Evolutionary conservation across 1,140 invertebrate species (phyloP), one percentile per base, ranked within the genome.

Genomic region (Pachypsylla venusta): DNA sequence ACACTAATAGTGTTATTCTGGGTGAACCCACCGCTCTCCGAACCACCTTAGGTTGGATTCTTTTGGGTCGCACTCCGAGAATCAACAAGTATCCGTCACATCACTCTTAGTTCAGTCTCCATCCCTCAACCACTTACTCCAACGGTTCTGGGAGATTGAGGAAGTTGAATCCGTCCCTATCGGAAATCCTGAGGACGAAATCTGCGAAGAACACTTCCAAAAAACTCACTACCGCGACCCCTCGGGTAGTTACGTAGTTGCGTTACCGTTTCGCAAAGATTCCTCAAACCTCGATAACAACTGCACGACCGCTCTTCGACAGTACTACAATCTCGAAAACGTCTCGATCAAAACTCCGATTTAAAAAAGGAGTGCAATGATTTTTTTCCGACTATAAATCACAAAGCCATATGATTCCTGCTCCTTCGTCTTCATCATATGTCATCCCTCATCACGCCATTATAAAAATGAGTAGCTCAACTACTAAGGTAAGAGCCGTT

Each of bases 401-500:
- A 20, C 22, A 25, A 16, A 7, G 22, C 4, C 53, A 54, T 16
- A 54, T 54, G 53, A 4, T 3, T 5, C 2, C 5, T 24, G 53
- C 24, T 25, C 12, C 16, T 4, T 3, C 13, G 5, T 12, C 13
- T 20, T 13, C 3, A 3, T 10, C 4, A 12, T 54, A 54, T 16
- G 24, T 5, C 22, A 54, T 54, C 22, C 53, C 53, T 1, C 20
- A 24, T 53, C 25, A 22, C 0, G 20, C 12, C 3, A 19, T 58
- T 25, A 19, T n/a, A 13, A 0, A 22, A 58, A 4, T 25, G 26
- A 25, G 24, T n/a, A 2, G 25, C 25, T 0, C 40, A 2, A 58
- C 57, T 20, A 25, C 57, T 25, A 0, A 25, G 2, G 2, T 27
- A 25, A 55, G 70, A 28, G 64, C 68, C 19, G 68, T 71, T 1